Evolutionary conservation across 2,797 vertebrate genomes (phyloP), one percentile per base, ranked within the genome.

Genomic region (Thamnophis elegans): DNA sequence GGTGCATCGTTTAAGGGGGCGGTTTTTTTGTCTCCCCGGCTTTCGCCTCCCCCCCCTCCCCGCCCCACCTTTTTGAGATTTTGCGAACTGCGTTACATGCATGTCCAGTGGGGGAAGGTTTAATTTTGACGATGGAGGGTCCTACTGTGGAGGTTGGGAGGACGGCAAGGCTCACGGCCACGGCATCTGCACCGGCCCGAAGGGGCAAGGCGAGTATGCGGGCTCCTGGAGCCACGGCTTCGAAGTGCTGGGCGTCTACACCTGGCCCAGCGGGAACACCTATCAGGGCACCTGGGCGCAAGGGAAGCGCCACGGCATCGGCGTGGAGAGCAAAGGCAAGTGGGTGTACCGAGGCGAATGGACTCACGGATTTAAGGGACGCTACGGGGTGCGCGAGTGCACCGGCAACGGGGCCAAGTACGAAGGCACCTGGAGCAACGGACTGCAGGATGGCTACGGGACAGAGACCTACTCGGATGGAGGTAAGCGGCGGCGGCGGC

Each of bases 31-130:
- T 94, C 94, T 92, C 94, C 36, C 18, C 36, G 73, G 36, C 94
- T 92, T 89, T 16, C 28, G 28, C 58, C 92, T 85, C 88, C 91
- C 91, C n/a, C 92, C 42, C 51, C n/a, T n/a, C n/a, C 36, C 94
- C 94, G 96, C 94, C 32, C 93, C 3, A 96, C 95, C 89, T 96
- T 98, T 97, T 96, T 97, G 97, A 98, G 98, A 98, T 98, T 99
- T 98, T 98, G 98, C 98, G 98, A 98, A 98, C 98, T 97, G 98
- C 98, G 98, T 99, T 99, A 98, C 99, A 99, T 99, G 99, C 99
- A 99, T 99, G 99, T 99, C 99, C 99, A 99, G 99, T 99, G 99
- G 99, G 98, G 99, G 99, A 98, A 99, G 99, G 98, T 99, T 99
- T 99, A 99, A 99, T 98, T 99, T 99, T 99, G 99, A 99, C 97